Conservation (phyloP, 2,888 invertebrate genomes). For the Sicus ferrugineus region DNA sequence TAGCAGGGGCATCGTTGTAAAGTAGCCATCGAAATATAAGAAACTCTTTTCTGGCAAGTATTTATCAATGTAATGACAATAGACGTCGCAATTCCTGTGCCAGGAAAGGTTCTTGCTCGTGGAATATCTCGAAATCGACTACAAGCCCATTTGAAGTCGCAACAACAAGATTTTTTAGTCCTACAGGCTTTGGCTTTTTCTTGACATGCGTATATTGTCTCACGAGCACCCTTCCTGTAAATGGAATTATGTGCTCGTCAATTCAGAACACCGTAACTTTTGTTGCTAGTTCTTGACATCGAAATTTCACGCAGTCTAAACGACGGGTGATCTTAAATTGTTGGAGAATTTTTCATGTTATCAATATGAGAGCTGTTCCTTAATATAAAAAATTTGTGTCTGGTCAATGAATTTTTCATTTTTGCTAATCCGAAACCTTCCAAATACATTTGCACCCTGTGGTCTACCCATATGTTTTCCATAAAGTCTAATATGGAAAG, state of each 20-base stretch:
- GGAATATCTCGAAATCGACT: no score
- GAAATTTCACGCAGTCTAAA: neutral
- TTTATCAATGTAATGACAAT: neutral
- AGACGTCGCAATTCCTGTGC: neutral
- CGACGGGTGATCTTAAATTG: neutral
- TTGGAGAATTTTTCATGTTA: neutral
- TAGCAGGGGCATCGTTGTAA: neutral
- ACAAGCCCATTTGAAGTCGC: neutral
- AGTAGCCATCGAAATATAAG: neutral
- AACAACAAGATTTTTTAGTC: neutral
- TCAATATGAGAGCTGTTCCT: neutral
- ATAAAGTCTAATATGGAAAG: neutral
- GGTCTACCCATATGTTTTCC: neutral
- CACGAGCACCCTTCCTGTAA: neutral
- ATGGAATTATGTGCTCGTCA: neutral
- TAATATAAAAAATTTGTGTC: neutral
- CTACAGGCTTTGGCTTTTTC: neutral
- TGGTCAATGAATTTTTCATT: neutral
- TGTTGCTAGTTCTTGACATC: neutral
- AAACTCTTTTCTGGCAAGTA: neutral
- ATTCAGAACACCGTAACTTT: neutral
- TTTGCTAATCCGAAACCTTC: neutral
- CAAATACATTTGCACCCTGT: neutral
- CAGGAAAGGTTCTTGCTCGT: neutral
- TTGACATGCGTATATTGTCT: constrained; percentile 8